Base-by-base conservation (phyloP, 2,888 invertebrate genomes). In the Meiosimyza platycephala region DNA sequence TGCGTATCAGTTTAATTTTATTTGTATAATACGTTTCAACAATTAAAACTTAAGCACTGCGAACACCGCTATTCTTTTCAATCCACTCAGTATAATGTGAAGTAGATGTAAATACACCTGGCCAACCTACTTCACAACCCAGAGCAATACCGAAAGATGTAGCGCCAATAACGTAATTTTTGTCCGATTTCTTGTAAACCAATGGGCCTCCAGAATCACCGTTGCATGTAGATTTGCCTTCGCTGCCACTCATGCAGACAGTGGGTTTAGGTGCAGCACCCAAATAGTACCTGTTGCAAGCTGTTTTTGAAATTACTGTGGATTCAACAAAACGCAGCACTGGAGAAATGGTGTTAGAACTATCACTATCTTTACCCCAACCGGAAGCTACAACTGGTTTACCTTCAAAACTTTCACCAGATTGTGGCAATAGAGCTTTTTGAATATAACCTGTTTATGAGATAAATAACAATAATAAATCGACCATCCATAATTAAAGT, bases 161-260 rank as follows among this genome's bases (percentile, higher is more conserved):
- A 50, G 84, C 76, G 73, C 85, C 85, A 70, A 84, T 64, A 15
- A 73, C 22, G 3, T 22, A 7, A 4, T 28, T 28, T 28, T 4
- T 28, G 9, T 9, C 18, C 54, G 78, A 73, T 28, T 3, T 3
- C 3, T 3, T 28, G 28, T 28, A 28, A 11, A 79, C 81, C 78
- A 86, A 76, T 71, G 85, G 85, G 72, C 84, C 85, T 22, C 86
- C 86, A 15, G 84, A 85, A 74, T 86, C 85, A n/a, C 86, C 84
- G n/a, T 76, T 78, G 78, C 85, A 85, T 52, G 82, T 81, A 55
- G 85, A 81, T 4, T 28, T 28, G 28, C 28, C 28, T 28, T 28
- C 28, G 4, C 4, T 28, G 28, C 28, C 28, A 28, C 28, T 28
- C 28, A 28, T 28, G 28, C 28, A 28, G 28, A 28, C 3, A 28